Conservation (phyloP, 30 jellyfish, hydroid and myxozoan genomes). For the Aurelia aurita region DNA sequence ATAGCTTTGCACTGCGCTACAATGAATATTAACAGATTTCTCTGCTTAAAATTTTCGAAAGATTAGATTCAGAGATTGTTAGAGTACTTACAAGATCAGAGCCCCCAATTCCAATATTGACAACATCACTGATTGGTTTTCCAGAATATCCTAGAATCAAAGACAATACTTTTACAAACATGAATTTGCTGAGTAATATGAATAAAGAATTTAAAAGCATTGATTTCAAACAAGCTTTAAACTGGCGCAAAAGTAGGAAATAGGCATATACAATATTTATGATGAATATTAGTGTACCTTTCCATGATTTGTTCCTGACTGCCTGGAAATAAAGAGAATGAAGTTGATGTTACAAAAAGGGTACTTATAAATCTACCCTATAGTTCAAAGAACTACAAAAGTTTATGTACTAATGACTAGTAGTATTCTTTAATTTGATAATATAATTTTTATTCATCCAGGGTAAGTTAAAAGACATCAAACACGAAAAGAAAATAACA, state of each 20-base stretch:
- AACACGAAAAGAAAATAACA: background rate
- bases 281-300: conserved; percentile 42
- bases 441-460: background rate
- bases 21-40: no score
- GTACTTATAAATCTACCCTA: background rate
- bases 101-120: conserved; percentile 99
- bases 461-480: background rate
- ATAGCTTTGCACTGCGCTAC: no score
- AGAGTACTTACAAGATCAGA: conserved; percentile 86
- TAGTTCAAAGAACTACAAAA: background rate
- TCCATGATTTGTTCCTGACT: conserved; percentile 87
- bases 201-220: background rate
- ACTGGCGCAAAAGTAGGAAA: no score
- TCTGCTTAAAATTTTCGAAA: no score
- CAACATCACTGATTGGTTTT: conserved; percentile 89
- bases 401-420: background rate
- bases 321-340: conserved; percentile 33
- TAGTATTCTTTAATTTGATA: background rate
- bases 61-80: no score
- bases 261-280: background rate
- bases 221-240: background rate
- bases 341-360: background rate
- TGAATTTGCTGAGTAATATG: background rate
- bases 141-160: conserved; percentile 76
- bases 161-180: background rate